phyloP scores from a whole-genome alignment of 2,888 invertebrate species.

The Lasioglossum morio region DNA sequence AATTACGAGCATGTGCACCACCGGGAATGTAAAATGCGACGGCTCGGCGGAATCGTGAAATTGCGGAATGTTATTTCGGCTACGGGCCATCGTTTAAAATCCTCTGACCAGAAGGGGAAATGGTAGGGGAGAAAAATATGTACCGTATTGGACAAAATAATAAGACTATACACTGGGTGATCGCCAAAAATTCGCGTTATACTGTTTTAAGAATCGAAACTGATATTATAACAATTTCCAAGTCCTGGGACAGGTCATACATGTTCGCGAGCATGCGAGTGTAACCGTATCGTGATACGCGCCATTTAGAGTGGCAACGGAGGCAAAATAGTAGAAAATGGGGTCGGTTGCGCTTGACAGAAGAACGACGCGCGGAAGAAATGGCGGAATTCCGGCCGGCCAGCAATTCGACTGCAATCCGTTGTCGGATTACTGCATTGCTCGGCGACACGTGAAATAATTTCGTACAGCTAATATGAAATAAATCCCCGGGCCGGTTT shows the following conservation, averaged over 20 bases:
- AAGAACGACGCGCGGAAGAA: conserved; percentile 48
- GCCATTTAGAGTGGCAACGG: conserved; percentile 16
- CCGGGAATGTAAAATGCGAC: not conserved
- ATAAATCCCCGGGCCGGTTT: conserved; percentile 59
- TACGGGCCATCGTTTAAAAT: not conserved
- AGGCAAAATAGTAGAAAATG: conserved; percentile 30
- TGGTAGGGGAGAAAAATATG: not conserved
- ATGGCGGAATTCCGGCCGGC: conserved; percentile 54
- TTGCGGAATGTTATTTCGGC: not conserved
- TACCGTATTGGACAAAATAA: not conserved
- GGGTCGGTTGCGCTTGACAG: conserved; percentile 48
- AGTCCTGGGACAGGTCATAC: not conserved
- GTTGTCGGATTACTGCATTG: conserved; percentile 62
- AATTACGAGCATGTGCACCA: not conserved
- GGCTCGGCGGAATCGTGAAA: not conserved
- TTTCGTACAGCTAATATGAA: conserved; percentile 65
- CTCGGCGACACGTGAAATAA: conserved; percentile 67
- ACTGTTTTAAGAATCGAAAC: not conserved
- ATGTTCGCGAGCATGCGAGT: not conserved
- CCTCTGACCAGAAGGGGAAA: not conserved
- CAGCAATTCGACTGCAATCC: conserved; percentile 60
- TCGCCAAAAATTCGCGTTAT: not conserved
- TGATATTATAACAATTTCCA: not conserved
- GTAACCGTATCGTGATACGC: not conserved
- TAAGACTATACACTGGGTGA: not conserved